Evolutionary conservation across 2,888 invertebrate species (phyloP), one percentile per base, ranked within the genome.

Genomic region (Caradrina clavipalpis): DNA sequence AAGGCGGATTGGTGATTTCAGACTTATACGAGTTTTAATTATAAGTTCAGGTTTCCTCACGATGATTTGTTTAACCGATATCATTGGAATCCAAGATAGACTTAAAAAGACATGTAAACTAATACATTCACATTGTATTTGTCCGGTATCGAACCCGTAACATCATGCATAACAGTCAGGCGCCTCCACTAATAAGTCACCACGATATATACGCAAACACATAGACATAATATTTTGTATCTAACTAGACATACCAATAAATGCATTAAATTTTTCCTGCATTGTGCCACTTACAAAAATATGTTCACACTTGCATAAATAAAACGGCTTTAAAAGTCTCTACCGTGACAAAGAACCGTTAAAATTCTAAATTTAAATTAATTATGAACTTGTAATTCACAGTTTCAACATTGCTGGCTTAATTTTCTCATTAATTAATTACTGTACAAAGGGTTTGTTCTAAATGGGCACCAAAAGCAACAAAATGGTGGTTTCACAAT

Each of bases 401-500:
- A 51, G 45, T 75, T 69, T 50, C 59, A 47, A 75, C 63, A 64
- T 57, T 22, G 10, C 61, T 53, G 2, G 45, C 19, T 39, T 60
- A 1, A 64, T 57, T 69, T 64, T 54, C 22, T 64, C 11, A 42
- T 60, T 55, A 17, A 55, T 45, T 10, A 49, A 22, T 19, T n/a
- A 26, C 26, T 21, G 21, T 19, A 17, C 17, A 22, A 57, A 49
- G 26, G 42, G 19, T 17, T 53, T 45, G 42, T 54, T 80, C 42
- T 62, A 26, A 31, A 70, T 65, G 31, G 4, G 31, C 35, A 59
- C 11, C 62, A 31, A 69, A 50, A 62, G 51, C n/a, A 39, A 49
- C 8, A 31, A 63, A 68, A 60, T 54, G 10, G 39, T 17, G 45
- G 53, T 80, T 66, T 65, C 21, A 10, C 26, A 55, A 76, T 51